A percentile compares a stretch with the other conserved stretches of the same genome.
Evolutionary conservation across 2,888 invertebrate species (phyloP).

Genomic region (Drosophila kanekoi): DNA sequence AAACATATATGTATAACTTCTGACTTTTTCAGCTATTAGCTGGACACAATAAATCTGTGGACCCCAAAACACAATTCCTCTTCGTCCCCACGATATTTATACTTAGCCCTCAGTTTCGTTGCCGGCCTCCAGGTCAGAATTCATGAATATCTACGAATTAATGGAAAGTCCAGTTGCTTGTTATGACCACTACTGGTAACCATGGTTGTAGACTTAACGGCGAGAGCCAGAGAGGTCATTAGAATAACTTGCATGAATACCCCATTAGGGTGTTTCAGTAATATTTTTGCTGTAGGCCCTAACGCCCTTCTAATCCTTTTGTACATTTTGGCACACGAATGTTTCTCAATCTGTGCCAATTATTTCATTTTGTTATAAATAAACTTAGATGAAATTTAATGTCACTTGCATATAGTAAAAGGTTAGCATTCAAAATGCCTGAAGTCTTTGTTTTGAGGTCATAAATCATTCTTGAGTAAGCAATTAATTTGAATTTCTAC

Average conservation of each 20-base stretch:
- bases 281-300: conserved; percentile 14
- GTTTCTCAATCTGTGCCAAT: too few relatives aligned
- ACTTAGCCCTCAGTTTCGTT: conserved; percentile 30
- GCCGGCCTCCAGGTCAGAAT: conserved; percentile 44
- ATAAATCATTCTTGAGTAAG: conserved; percentile 18
- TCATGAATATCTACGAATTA: conserved; percentile 66
- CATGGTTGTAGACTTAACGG: conserved; percentile 57
- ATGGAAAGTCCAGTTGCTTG: conserved; percentile 78
- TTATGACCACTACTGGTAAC: conserved; percentile 74
- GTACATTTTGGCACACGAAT: too few relatives aligned
- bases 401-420: background rate
- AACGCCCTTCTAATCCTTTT: conserved; percentile 21
- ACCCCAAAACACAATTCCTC: conserved; percentile 35
- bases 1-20: conserved; percentile 7
- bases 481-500: conserved; percentile 44
- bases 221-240: conserved; percentile 62
- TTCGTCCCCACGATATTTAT: conserved; percentile 45
- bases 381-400: background rate
- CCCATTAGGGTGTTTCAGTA: conserved; percentile 51
- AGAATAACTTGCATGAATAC: conserved; percentile 53
- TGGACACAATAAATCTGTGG: conserved; percentile 25
- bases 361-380: too few relatives aligned
- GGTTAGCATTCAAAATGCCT: background rate
- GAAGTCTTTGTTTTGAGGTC: background rate
- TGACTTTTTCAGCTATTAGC: conserved; percentile 13